phyloP scores from a whole-genome alignment of 2,797 vertebrate genomes.

The Naso thynnoides region DNA sequence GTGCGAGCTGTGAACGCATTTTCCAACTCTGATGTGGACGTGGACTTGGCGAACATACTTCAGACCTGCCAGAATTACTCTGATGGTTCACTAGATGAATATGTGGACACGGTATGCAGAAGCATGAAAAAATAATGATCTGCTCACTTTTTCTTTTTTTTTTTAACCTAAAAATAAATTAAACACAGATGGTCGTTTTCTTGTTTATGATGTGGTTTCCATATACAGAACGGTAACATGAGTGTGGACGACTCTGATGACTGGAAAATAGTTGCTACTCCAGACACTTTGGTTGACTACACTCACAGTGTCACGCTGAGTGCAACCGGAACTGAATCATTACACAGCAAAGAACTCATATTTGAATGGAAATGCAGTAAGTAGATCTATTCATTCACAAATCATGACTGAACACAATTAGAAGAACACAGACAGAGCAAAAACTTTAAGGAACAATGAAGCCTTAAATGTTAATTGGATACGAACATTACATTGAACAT shows the following conservation, averaged over 20 bases:
- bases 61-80: constrained; percentile 79
- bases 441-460: neutral
- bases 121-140: neutral
- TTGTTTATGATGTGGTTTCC: constrained; percentile 35
- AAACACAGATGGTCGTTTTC: neutral
- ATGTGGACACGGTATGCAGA: constrained; percentile 62
- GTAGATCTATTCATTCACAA: constrained; percentile 38
- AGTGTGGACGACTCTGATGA: constrained; percentile 25
- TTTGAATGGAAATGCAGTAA: constrained; percentile 84
- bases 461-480: neutral
- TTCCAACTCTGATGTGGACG: constrained; percentile 84
- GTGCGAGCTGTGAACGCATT: constrained; percentile 86
- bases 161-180: neutral
- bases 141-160: neutral
- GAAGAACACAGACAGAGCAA: neutral
- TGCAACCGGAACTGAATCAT: constrained; percentile 49
- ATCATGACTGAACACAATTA: neutral
- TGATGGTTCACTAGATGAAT: constrained; percentile 17
- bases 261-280: constrained; percentile 71
- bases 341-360: constrained; percentile 46
- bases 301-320: constrained; percentile 68
- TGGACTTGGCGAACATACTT: constrained; percentile 85
- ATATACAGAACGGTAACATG: constrained; percentile 62
- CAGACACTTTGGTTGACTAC: constrained; percentile 64
- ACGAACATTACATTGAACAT: neutral